Evolutionary conservation across 1,140 invertebrate species (phyloP), one percentile per base, ranked within the genome.

Genomic region (Thereuonema tuberculata): DNA sequence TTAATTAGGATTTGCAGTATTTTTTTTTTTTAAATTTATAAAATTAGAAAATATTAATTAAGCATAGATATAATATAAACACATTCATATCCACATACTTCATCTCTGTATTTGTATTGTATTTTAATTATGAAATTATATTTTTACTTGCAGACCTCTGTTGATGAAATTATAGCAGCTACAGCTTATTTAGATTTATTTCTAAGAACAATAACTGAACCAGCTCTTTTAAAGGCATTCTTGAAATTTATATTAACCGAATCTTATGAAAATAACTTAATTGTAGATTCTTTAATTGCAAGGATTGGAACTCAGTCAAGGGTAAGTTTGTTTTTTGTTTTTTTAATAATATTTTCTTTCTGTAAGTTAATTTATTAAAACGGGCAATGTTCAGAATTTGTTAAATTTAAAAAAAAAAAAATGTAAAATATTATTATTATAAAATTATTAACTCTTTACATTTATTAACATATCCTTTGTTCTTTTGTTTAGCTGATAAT

Each of bases 101-200:
- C n/a, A n/a, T n/a, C n/a, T n/a, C n/a, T n/a, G n/a, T n/a, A n/a
- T n/a, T n/a, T n/a, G n/a, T n/a, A n/a, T n/a, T n/a, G n/a, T n/a
- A n/a, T n/a, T n/a, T n/a, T n/a, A n/a, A n/a, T n/a, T n/a, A n/a
- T n/a, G n/a, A n/a, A n/a, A n/a, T n/a, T n/a, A n/a, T n/a, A n/a
- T 31, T 49, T 70, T 56, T 17, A 48, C 20, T 67, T 69, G 17
- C 65, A 78, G 76, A 76, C 71, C 70, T 84, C 86, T 61, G 77
- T 86, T 62, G 84, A 86, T 56, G 93, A 96, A 72, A 83, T 94
- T 69, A 84, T 93, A 28, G 84, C 91, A 29, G 87, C 92, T 0
- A 93, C 89, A 64, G 87, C 88, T 3, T 96, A 97, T 72, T 80
- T 95, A 57, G 92, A 96, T 72, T 74, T 96, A 57, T 86, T 90